Percentiles rank a stretch among this genome's conserved stretches.
phyloP scores from a whole-genome alignment of 2,797 vertebrate species.

The Gallirallus australis region DNA sequence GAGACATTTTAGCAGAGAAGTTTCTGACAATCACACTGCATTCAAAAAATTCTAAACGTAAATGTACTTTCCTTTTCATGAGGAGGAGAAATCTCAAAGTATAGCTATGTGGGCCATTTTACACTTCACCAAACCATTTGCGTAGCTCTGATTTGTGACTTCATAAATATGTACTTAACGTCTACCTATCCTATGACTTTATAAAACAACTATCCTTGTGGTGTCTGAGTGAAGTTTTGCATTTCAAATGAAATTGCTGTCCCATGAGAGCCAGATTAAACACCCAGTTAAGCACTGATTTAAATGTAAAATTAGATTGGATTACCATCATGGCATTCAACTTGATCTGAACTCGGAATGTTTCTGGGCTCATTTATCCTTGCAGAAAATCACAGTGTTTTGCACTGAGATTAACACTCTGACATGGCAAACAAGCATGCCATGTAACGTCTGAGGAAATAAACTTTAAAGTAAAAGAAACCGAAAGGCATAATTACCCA shows the following conservation, averaged over 20 bases:
- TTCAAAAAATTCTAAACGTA: neutral
- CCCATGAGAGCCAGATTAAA: slow-evolving; percentile 39
- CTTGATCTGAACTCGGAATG: slow-evolving; percentile 52
- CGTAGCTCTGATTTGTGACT: neutral
- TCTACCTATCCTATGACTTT: neutral
- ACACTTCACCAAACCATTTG: neutral
- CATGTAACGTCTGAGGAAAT: slow-evolving; percentile 69
- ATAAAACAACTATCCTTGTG: neutral
- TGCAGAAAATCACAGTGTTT: slow-evolving; percentile 69
- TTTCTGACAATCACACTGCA: neutral
- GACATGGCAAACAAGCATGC: slow-evolving; percentile 53
- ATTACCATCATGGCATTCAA: slow-evolving; percentile 57
- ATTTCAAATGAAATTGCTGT: slow-evolving; percentile 44
- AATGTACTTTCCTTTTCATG: neutral
- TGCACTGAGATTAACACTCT: slow-evolving; percentile 62
- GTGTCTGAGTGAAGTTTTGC: slow-evolving; percentile 1
- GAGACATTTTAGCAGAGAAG: neutral
- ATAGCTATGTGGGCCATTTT: neutral
- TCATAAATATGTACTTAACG: neutral
- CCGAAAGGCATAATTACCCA: slow-evolving; percentile 71
- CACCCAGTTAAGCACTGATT: slow-evolving; percentile 18
- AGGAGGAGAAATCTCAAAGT: neutral
- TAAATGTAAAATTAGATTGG: slow-evolving; percentile 42
- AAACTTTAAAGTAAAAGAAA: slow-evolving; percentile 73
- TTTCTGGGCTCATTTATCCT: slow-evolving; percentile 70